Evolutionary conservation across 2,113 vertebrate genomes (phyloP).

Genomic region (Brachyhypopomus occidentalis): DNA sequence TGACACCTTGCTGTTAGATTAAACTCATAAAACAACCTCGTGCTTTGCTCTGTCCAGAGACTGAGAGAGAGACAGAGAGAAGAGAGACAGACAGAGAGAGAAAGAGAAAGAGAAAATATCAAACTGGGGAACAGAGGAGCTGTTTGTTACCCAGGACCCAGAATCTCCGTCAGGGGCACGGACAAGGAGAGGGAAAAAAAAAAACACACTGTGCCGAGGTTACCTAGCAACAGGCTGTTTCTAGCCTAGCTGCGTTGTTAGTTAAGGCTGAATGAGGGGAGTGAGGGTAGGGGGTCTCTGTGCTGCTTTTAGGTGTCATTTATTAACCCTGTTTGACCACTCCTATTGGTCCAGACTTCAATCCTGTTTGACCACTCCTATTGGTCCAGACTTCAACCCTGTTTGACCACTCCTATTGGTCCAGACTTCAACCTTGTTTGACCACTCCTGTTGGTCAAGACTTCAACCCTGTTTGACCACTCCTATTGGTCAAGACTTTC

Average conservation of each 20-base stretch:
- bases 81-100: slow-evolving; percentile 49
- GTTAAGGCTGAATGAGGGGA: slow-evolving; percentile 61
- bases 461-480: slow-evolving; percentile 6
- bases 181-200: slow-evolving; percentile 21
- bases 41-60: slow-evolving; percentile 51
- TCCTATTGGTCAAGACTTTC: slow-evolving; percentile 52
- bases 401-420: too few species aligned
- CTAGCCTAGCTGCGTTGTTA: slow-evolving; percentile 67
- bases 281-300: slow-evolving; percentile 41
- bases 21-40: slow-evolving; percentile 71
- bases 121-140: slow-evolving; percentile 62
- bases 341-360: slow-evolving; percentile 49
- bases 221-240: slow-evolving; percentile 80
- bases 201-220: slow-evolving; percentile 62
- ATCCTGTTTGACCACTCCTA: slow-evolving; percentile 29
- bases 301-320: slow-evolving; percentile 48
- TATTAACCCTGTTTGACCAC: slow-evolving; percentile 62
- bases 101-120: slow-evolving; percentile 43
- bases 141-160: slow-evolving; percentile 72
- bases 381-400: slow-evolving; percentile 48
- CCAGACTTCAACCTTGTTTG: slow-evolving; percentile 59
- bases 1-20: slow-evolving; percentile 59
- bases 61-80: slow-evolving; percentile 49
- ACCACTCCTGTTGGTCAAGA: slow-evolving; percentile 51
- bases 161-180: slow-evolving; percentile 59